Evolutionary conservation across 2,888 invertebrate species (phyloP).

Genomic region (Ennomos erosarius): DNA sequence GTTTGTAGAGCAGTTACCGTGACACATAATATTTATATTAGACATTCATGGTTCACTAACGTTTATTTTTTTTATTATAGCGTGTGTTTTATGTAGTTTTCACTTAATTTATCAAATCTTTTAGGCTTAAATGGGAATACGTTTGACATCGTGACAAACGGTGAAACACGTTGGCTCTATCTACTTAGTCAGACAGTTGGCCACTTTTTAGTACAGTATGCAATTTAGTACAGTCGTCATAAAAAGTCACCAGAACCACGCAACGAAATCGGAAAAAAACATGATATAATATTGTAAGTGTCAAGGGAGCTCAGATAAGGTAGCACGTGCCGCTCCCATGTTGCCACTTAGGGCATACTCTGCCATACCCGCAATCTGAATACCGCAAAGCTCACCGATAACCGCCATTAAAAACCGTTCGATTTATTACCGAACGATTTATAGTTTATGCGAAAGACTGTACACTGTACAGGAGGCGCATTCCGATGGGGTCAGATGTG

Average conservation of each 20-base stretch:
- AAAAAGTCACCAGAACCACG: neutral
- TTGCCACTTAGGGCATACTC: conserved; percentile 75
- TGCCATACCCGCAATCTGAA: conserved; percentile 74
- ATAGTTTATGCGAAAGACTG: conserved; percentile 34
- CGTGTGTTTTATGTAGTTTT: too few species aligned
- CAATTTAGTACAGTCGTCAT: neutral
- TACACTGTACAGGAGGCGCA: conserved; percentile 39
- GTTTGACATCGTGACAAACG: too few species aligned
- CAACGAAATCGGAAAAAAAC: conserved; percentile 49
- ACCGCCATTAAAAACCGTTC: conserved; percentile 85
- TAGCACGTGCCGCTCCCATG: conserved; percentile 78
- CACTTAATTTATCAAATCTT: too few species aligned
- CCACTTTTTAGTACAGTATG: conserved; percentile 4
- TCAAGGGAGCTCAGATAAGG: conserved; percentile 80
- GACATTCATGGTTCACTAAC: too few species aligned
- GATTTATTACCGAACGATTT: conserved; percentile 84
- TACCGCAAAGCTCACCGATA: conserved; percentile 84
- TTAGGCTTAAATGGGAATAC: too few species aligned
- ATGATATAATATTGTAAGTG: conserved; percentile 83
- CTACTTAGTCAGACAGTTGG: neutral
- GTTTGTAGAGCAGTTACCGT: too few species aligned
- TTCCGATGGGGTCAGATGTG: conserved; percentile 28
- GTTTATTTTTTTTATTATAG: too few species aligned
- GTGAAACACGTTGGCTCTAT: too few species aligned
- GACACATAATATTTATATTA: too few species aligned